Evolutionary conservation across 1,140 invertebrate genomes (phyloP), one percentile per base, ranked within the genome.

Genomic region (Akabosia matsudoensis): DNA sequence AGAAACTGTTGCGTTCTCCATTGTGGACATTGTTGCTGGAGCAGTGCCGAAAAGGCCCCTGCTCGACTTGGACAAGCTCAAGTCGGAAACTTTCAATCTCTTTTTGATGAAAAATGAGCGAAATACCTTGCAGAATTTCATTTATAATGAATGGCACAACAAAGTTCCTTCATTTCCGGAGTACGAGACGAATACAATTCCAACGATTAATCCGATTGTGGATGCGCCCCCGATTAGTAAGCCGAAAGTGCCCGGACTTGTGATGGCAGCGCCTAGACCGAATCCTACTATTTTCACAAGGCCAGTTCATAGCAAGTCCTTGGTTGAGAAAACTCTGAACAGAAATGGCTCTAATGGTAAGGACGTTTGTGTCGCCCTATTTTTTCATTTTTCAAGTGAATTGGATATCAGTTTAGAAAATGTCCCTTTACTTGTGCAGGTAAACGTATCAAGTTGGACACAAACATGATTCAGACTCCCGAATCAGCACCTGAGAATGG

Each of bases 1-100:
- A 31, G 74, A 79, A 31, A 74, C 72, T 31, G 52, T 79, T 24
- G 79, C 79, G n/a, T 78, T 74, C 30, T 74, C 76, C 14, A 78
- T 79, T 61, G 76, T 77, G 16, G 79, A 79, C 54, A 24, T 77
- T 33, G 76, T 79, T 0, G 76, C 51, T 31, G 74, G 74, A 45
- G 2, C 33, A 26, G 74, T 64, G 14, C 24, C 31, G 1, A 54
- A 75, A 75, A 52, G 33, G 16, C 34, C 34, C 13, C 37, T 72
- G 70, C 73, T 70, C 37, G 34, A 45, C 33, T 73, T 52, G 28
- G 14, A 7, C 7, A 67, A 28, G 24, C 26, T 67, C 13, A 30
- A 28, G 24, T 7, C 28, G 24, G 61, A 67, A n/a, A 67, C 30
- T 14, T 1, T 67, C 13, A 3, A 4, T 10, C 22, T 30, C 4